Percentiles rank a stretch among this genome's conserved stretches.
phyloP scores from a whole-genome alignment of 2,888 invertebrate genomes.

The Ophioninae sp. region DNA sequence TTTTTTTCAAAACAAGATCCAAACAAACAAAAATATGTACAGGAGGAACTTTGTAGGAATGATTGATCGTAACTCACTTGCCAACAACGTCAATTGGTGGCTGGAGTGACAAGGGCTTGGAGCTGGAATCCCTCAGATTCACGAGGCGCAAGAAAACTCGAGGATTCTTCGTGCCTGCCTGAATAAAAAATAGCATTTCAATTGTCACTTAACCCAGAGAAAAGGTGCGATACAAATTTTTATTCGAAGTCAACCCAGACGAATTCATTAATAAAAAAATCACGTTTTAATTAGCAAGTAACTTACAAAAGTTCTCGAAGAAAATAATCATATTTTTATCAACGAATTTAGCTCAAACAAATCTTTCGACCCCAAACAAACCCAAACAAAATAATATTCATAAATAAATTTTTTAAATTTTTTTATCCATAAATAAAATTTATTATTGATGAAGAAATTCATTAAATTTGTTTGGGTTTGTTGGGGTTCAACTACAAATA shows the following conservation, averaged over 20 bases:
- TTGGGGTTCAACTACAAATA: too few relatives aligned
- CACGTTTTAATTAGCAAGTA: neutral
- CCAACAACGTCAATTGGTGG: conserved; percentile 71
- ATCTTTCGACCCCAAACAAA: neutral
- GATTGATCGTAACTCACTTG: conserved; percentile 66
- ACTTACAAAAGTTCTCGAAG: neutral
- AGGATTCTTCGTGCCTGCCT: conserved; percentile 90
- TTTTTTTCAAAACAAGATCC: too few relatives aligned
- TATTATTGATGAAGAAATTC: too few relatives aligned
- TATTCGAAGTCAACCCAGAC: neutral
- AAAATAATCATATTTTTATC: neutral
- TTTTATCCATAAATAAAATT: neutral
- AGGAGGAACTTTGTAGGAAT: neutral
- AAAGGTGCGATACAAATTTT: neutral
- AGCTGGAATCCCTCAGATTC: conserved; percentile 81
- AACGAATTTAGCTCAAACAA: neutral
- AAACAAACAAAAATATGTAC: neutral
- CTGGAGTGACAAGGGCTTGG: conserved; percentile 66
- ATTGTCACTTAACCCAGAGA: neutral
- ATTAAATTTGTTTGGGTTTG: too few relatives aligned
- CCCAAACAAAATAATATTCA: neutral
- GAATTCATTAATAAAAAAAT: neutral
- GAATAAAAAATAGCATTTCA: conserved; percentile 48
- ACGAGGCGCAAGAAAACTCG: conserved; percentile 86
- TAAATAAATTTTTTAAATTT: neutral